Evolutionary conservation across 35 echinoderm and acorn worm genomes (phyloP).

Genomic region (Ophioderma brevispina): DNA sequence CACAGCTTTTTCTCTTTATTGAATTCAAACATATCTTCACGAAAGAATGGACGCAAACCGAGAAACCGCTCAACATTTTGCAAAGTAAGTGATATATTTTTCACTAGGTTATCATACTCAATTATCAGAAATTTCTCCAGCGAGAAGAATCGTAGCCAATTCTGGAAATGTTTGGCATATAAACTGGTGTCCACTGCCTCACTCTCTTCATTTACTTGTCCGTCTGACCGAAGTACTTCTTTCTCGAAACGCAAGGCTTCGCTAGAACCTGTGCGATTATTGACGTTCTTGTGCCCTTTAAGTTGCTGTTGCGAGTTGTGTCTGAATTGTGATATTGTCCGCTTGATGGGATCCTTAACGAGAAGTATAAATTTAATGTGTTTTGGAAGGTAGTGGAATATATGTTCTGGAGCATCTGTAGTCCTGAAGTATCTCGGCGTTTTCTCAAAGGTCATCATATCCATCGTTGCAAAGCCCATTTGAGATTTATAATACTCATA

Average conservation of each 20-base stretch:
- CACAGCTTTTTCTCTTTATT: background rate
- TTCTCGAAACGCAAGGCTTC: background rate
- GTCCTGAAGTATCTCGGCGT: conserved; percentile 96
- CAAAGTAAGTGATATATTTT: background rate
- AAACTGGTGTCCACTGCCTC: background rate
- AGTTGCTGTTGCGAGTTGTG: conserved; percentile 68
- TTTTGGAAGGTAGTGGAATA: conserved; percentile 51
- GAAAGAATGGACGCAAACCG: background rate
- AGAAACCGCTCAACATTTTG: background rate
- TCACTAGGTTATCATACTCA: background rate
- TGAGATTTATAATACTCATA: conserved; percentile 75
- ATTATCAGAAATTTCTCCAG: background rate
- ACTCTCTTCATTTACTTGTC: background rate
- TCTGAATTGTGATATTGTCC: conserved; percentile 75
- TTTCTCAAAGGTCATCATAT: conserved; percentile 83
- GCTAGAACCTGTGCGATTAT: background rate
- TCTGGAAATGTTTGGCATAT: background rate
- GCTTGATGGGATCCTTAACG: conserved; percentile 74
- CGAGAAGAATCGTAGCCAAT: background rate
- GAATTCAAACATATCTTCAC: background rate
- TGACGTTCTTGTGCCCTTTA: background rate
- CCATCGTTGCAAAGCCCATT: conserved; percentile 68
- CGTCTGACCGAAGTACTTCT: background rate
- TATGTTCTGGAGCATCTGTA: conserved; percentile 45
- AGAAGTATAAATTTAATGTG: conserved; percentile 81